Evolutionary conservation across 2,888 invertebrate species (phyloP).

Genomic region (Temnothorax unifasciatus): DNA sequence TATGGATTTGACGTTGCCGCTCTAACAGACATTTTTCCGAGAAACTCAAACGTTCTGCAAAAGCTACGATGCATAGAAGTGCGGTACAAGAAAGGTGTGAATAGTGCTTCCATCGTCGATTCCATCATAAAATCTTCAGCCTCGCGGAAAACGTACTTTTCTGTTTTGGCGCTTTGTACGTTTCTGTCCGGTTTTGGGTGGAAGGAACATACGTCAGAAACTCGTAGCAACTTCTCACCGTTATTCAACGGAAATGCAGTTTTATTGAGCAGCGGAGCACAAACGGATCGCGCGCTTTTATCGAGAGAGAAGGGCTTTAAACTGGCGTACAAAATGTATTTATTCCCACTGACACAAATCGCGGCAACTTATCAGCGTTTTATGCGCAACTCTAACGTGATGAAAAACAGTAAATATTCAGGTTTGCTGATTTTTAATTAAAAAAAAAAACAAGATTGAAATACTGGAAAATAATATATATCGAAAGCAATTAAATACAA

Average conservation of each 20-base stretch:
- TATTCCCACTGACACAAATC: constrained; percentile 61
- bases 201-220: constrained; percentile 41
- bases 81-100: constrained; percentile 27
- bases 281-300: constrained; percentile 49
- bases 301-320: constrained; percentile 52
- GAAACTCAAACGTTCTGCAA: constrained; percentile 20
- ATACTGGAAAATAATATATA: neutral
- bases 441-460: neutral
- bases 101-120: constrained; percentile 41
- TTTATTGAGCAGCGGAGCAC: constrained; percentile 46
- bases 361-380: constrained; percentile 51
- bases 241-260: constrained; percentile 52
- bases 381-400: neutral
- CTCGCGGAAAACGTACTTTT: constrained; percentile 44
- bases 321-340: constrained; percentile 49
- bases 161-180: constrained; percentile 56
- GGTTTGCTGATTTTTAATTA: neutral
- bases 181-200: constrained; percentile 41
- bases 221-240: constrained; percentile 40
- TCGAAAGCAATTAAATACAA: neutral
- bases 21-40: constrained; percentile 26
- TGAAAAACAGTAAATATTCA: constrained; percentile 25
- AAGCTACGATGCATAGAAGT: constrained; percentile 24
- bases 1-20: constrained; percentile 5
- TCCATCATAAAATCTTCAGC: constrained; percentile 47